Conservation (phyloP, 2,113 vertebrate species). For the Lamprotornis superbus region DNA sequence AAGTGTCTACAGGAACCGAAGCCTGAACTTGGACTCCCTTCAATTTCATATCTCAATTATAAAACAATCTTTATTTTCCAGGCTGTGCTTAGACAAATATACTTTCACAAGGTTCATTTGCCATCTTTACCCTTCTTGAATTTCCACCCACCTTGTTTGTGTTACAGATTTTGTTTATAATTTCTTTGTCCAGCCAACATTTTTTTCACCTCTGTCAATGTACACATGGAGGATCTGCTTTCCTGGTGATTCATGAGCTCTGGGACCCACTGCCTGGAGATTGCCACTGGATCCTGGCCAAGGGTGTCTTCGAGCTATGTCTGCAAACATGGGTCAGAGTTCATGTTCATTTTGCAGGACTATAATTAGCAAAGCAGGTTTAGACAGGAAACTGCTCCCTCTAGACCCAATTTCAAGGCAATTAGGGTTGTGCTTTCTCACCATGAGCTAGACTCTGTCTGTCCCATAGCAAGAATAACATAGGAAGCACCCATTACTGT, state of each 20-base stretch:
- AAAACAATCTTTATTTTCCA: not conserved
- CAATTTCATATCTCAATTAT: not conserved
- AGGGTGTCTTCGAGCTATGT: not conserved
- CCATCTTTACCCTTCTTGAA: not conserved
- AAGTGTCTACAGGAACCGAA: not conserved
- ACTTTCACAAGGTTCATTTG: not conserved
- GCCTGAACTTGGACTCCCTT: not conserved
- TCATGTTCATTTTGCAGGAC: not conserved
- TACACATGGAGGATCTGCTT: not conserved
- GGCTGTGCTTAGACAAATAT: not conserved
- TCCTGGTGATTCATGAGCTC: not conserved
- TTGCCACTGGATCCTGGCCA: not conserved
- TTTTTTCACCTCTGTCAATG: not conserved
- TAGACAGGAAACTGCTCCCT: not conserved
- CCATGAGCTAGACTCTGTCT: not conserved
- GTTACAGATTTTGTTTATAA: not conserved
- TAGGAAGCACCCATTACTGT: not conserved
- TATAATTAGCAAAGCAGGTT: constrained; percentile 15
- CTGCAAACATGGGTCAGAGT: not conserved
- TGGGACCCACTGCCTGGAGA: not conserved
- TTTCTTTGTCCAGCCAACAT: not conserved
- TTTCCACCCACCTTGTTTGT: not conserved
- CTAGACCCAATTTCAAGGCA: not conserved
- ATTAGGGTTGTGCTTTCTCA: not conserved
- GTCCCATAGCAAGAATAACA: not conserved